Conservation (phyloP, 2,888 invertebrate genomes). For the Limnephilus rhombicus region DNA sequence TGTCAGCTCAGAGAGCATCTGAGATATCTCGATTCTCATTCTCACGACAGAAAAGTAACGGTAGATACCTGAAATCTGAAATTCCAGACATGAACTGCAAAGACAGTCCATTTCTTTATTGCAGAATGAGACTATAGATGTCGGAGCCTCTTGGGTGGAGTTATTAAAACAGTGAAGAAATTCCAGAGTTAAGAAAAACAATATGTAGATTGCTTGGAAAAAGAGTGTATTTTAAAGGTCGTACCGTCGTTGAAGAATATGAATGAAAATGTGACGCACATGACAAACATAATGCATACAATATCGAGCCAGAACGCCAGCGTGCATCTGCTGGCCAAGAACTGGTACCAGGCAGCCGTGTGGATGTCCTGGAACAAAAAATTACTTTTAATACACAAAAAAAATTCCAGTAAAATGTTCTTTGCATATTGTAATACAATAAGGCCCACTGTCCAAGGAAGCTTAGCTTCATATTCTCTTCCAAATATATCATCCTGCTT, state of each 20-base stretch:
- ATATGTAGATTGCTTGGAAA: neutral
- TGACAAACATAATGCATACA: constrained; percentile 78
- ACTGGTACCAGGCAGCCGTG: constrained; percentile 79
- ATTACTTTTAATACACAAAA: neutral
- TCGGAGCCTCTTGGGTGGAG: too few species aligned
- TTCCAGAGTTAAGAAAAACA: neutral
- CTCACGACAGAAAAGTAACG: too few species aligned
- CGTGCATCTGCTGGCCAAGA: constrained; percentile 77
- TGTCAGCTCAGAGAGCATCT: too few species aligned
- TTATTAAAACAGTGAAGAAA: neutral
- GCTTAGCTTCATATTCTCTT: too few species aligned
- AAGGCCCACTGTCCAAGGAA: too few species aligned
- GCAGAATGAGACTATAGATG: too few species aligned
- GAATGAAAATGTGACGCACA: constrained; percentile 78
- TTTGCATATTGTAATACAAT: neutral
- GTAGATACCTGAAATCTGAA: too few species aligned
- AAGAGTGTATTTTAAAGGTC: neutral
- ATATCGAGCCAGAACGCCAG: constrained; percentile 83
- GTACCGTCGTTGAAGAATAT: constrained; percentile 73
- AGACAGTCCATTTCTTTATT: too few species aligned
- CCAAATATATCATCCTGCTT: too few species aligned
- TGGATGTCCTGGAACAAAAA: constrained; percentile 75
- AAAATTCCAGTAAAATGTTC: neutral
- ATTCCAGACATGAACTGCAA: too few species aligned
- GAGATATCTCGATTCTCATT: too few species aligned